These are phyloP conservation scores for Lasioglossum leucozonium DNA, from an alignment of 2,888 invertebrate species.

Conservation along the genomic window DNA sequence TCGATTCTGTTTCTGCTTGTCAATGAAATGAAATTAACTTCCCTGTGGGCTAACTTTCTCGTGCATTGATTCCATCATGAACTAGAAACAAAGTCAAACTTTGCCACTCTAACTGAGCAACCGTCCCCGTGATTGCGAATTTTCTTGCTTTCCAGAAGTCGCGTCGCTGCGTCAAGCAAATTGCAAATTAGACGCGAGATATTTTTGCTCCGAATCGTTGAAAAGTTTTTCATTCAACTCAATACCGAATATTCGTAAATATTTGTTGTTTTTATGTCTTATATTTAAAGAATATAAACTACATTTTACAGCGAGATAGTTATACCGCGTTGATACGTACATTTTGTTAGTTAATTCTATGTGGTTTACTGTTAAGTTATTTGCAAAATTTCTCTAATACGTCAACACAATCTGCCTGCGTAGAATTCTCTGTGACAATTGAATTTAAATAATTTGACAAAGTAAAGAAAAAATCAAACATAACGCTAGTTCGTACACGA, in stretches of 20 bases:
- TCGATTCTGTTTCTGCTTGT: slow-evolving; percentile 56
- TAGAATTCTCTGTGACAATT: too few species aligned
- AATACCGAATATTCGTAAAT: not conserved
- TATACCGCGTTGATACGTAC: too few species aligned
- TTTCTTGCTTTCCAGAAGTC: slow-evolving; percentile 1
- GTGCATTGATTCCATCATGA: slow-evolving; percentile 43
- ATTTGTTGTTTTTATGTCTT: too few species aligned
- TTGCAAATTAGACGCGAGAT: not conserved
- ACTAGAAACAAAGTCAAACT: slow-evolving; percentile 21
- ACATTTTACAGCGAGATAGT: too few species aligned
- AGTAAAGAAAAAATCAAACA: too few species aligned
- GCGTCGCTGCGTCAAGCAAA: not conserved
- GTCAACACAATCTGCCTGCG: too few species aligned
- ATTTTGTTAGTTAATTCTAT: too few species aligned
- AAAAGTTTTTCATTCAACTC: not conserved
- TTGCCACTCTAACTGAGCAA: not conserved
- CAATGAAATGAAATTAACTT: slow-evolving; percentile 63
- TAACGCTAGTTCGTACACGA: not conserved
- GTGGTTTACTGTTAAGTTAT: too few species aligned
- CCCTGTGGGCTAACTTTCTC: slow-evolving; percentile 52
- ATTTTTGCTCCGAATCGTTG: not conserved
- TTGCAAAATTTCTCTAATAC: too few species aligned
- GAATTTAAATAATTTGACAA: too few species aligned
- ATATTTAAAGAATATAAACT: too few species aligned
- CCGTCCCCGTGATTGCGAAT: not conserved